Evolutionary conservation across 2,113 vertebrate genomes (phyloP), one percentile per base, ranked within the genome.

Genomic region (Callospermophilus lateralis): DNA sequence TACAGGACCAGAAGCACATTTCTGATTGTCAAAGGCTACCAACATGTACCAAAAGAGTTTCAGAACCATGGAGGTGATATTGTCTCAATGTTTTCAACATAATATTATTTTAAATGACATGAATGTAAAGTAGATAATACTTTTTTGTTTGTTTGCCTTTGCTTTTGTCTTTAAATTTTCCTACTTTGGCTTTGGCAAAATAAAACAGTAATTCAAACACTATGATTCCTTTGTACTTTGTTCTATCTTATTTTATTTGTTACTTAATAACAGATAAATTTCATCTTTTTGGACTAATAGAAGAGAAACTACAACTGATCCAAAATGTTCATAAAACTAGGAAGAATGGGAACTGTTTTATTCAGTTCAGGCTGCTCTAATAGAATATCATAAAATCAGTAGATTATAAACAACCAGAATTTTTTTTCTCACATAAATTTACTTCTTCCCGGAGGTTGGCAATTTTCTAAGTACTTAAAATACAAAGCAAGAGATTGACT

Each of bases 191-290:
- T 42, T 48, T 67, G n/a, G 39, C 17, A 78, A 88, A 83, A 63
- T 68, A 32, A 84, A 76, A 76, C 55, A 48, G 24, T 67, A 51
- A 26, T 63, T 15, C 90, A 67, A 84, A 72, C 63, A 22, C 1
- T 86, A 45, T 20, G 19, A 19, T 65, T 89, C 8, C 12, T 20
- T 61, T 73, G 9, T 73, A n/a, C 39, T 42, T 17, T 37, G 34
- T 78, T 65, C 70, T 90, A 15, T 73, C 83, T 90, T 39, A 67
- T 65, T 74, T 68, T 76, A 83, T 15, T 90, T 94, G 65, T 72
- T 39, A 76, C 48, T 65, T 90, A 42, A 34, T 80, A 72, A n/a
- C 76, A 12, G 16, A 37, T 90, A 9, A 4, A 87, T 90, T 90
- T 86, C 39, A 90, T 86, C 12, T 17, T 88, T 70, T 42, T 74